phyloP scores from a whole-genome alignment of 2,113 vertebrate species.

The Nothocercus nigrocapillus region DNA sequence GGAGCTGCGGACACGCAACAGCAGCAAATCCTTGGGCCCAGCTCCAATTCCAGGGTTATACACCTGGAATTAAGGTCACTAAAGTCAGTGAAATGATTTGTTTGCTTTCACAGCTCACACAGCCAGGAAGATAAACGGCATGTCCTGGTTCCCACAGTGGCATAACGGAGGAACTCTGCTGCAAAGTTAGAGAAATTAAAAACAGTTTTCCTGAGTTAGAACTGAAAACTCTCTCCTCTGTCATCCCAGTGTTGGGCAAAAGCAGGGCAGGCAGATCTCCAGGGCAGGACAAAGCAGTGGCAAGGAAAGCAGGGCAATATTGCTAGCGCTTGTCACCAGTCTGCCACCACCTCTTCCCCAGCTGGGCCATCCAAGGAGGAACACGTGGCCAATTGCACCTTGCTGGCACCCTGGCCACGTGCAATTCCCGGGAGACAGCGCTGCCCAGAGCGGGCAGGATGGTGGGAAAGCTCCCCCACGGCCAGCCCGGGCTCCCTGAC shows the following conservation, averaged over 20 bases:
- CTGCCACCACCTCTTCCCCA: neutral
- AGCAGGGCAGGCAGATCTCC: neutral
- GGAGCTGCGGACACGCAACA: neutral
- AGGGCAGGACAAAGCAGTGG: neutral
- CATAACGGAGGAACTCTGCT: neutral
- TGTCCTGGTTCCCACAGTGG: neutral
- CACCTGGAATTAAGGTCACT: neutral
- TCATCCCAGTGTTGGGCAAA: neutral
- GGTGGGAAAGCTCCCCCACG: neutral
- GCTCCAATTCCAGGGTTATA: neutral
- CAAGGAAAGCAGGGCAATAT: rapidly evolving
- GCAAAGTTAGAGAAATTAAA: neutral
- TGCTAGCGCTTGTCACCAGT: neutral
- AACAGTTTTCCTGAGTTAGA: rapidly evolving
- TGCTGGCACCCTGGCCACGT: neutral
- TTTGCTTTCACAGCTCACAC: neutral
- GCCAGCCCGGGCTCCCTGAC: neutral
- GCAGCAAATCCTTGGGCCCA: neutral
- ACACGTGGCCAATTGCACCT: neutral
- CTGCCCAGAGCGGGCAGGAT: neutral
- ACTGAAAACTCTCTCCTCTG: neutral
- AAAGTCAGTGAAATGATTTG: neutral
- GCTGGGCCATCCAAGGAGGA: neutral
- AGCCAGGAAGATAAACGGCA: neutral
- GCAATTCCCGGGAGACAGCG: neutral